phyloP scores from a whole-genome alignment of 2,888 invertebrate genomes.

The Neria commutata region DNA sequence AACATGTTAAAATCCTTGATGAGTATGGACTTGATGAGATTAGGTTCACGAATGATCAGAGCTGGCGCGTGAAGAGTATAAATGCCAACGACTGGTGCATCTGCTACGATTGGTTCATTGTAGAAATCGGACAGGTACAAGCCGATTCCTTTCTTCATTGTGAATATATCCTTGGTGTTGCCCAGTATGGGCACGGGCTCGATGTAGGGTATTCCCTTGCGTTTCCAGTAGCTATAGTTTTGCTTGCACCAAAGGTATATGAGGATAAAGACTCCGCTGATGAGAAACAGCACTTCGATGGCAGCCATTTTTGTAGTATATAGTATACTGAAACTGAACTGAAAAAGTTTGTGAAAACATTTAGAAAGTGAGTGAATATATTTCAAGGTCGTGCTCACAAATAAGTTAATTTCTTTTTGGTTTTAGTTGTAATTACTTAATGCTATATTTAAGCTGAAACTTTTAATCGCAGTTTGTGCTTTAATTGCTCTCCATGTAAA shows the following conservation, averaged over 20 bases:
- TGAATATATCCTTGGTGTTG: constrained; percentile 55
- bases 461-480: too few species aligned
- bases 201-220: constrained; percentile 56
- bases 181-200: constrained; percentile 61
- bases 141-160: constrained; percentile 47
- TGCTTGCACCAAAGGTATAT: constrained; percentile 57
- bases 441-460: too few species aligned
- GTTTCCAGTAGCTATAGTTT: constrained; percentile 53
- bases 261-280: constrained; percentile 34
- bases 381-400: too few species aligned
- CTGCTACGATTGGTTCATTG: constrained; percentile 40
- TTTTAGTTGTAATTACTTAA: too few species aligned
- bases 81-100: constrained; percentile 56
- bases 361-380: too few species aligned
- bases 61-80: constrained; percentile 62
- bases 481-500: too few species aligned
- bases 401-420: too few species aligned
- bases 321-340: too few species aligned
- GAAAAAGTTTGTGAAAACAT: too few species aligned
- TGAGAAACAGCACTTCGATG: constrained; percentile 39
- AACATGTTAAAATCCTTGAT: constrained; percentile 63
- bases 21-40: constrained; percentile 61
- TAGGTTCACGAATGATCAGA: constrained; percentile 61
- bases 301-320: constrained; percentile 33
- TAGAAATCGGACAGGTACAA: constrained; percentile 58